Evolutionary conservation across 2,888 invertebrate species (phyloP), one percentile per base, ranked within the genome.

Genomic region (Pycnomerus fuliginosus): DNA sequence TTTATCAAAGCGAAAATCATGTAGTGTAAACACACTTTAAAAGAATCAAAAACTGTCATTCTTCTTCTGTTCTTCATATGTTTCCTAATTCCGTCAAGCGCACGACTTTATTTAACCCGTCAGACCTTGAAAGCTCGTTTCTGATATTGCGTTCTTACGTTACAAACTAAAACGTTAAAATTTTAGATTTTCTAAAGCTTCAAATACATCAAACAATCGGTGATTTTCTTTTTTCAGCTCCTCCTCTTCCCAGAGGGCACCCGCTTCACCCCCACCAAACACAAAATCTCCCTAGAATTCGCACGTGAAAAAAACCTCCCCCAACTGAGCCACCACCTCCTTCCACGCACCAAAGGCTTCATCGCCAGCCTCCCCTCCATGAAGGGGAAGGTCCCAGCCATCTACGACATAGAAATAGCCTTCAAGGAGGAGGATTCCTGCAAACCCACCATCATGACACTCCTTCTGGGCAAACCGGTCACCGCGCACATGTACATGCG

Each of bases 341-440:
- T 91, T 15, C 96, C 97, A n/a, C 80, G 96, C 48, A 91, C 95
- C n/a, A 88, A 87, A 72, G 97, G 97, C 1, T 97, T 97, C 67
- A 85, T 85, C 1, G 85, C 90, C 36, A 92, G 92, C 68, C 75
- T 94, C 58, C 84, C 86, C 38, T 82, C 86, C 54, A 80, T 96
- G 69, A 82, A 85, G 64, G 87, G 82, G 33, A 88, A 87, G 71
- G 83, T 89, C 53, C 84, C 85, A 2, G 90, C 86, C 15, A 81
- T 95, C 48, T 91, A 92, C 67, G 90, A 95, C 65, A 85, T 90
- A 56, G 83, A 87, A 59, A 66, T 90, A 50, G 84, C 82, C 2
- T 88, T 88, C 60, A 83, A 79, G 50, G 78, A 78, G 37, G 76
- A 79, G 46, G 80, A 80, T 49, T 76, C 79, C 66, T 80, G 82